A percentile compares a stretch with the other conserved stretches of the same genome.
phyloP scores from a whole-genome alignment of 2,888 invertebrate genomes.

The Frankliniella fusca region DNA sequence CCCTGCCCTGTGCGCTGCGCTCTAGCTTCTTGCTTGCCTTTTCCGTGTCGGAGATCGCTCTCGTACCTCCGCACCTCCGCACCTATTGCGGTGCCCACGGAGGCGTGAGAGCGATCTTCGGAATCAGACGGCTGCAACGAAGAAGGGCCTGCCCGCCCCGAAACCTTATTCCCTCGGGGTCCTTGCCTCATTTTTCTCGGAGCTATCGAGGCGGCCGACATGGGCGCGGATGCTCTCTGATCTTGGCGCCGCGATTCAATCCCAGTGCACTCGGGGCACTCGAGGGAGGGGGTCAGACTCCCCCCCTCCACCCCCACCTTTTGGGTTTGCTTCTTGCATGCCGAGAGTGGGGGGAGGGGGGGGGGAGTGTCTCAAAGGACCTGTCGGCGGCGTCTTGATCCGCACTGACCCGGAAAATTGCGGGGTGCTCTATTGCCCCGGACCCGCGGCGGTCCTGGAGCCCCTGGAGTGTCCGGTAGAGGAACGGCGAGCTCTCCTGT shows the following conservation, averaged over 20 bases:
- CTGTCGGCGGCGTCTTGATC: neutral
- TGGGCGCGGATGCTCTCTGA: neutral
- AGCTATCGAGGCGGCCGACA: neutral
- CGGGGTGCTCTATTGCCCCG: neutral
- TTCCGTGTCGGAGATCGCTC: neutral
- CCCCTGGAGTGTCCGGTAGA: neutral
- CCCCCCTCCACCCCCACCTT: neutral
- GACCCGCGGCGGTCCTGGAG: neutral
- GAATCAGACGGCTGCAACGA: neutral
- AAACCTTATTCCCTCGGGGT: neutral
- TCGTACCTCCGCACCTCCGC: neutral
- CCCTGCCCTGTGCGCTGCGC: neutral
- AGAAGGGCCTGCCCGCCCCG: neutral
- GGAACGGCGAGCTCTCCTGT: neutral
- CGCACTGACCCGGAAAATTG: conserved; percentile 6
- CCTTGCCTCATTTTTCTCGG: conserved; percentile 7
- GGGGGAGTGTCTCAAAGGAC: neutral
- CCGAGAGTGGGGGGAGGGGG: neutral
- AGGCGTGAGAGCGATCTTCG: neutral
- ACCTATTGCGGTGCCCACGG: neutral
- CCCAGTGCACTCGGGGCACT: neutral
- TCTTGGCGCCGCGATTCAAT: conserved; percentile 4
- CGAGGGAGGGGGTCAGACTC: neutral
- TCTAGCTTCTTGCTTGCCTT: neutral
- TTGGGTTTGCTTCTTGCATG: neutral